phyloP scores from a whole-genome alignment of 2,888 invertebrate genomes.

The Drosophila nigricruria region DNA sequence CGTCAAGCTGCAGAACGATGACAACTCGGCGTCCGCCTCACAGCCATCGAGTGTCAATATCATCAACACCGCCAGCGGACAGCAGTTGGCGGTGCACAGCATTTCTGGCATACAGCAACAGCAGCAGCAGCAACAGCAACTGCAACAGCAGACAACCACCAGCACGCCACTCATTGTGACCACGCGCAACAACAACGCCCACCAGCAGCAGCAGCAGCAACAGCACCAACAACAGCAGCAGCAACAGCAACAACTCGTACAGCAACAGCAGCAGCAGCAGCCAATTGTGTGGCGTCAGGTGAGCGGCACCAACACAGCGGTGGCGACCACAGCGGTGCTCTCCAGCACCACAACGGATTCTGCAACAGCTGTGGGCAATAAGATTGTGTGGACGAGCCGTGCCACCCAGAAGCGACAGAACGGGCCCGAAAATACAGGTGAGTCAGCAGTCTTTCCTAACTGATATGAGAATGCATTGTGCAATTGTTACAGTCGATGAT shows the following conservation, averaged over 20 bases:
- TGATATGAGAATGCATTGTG: not conserved
- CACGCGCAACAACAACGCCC: constrained; percentile 77
- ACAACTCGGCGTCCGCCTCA: constrained; percentile 40
- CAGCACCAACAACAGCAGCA: constrained; percentile 72
- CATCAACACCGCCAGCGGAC: constrained; percentile 81
- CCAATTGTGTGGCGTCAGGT: constrained; percentile 84
- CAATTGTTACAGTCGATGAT: not conserved
- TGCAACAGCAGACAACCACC: constrained; percentile 40
- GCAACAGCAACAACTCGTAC: constrained; percentile 66
- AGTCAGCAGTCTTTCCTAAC: constrained; percentile 9
- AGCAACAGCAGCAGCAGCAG: constrained; percentile 69
- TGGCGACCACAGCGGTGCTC: constrained; percentile 73
- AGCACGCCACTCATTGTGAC: constrained; percentile 77
- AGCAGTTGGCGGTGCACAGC: constrained; percentile 82
- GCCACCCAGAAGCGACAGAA: constrained; percentile 83
- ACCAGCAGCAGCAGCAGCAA: constrained; percentile 67
- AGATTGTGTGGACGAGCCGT: constrained; percentile 83
- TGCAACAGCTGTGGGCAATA: constrained; percentile 75
- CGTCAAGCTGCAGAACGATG: constrained; percentile 81
- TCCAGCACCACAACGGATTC: constrained; percentile 72
- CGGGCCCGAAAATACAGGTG: constrained; percentile 84
- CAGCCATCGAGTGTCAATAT: constrained; percentile 75
- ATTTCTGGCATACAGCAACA: constrained; percentile 74
- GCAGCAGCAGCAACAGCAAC: constrained; percentile 19
- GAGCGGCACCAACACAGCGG: constrained; percentile 72